Percentiles rank a stretch among this genome's conserved stretches.
Evolutionary conservation across 2,888 invertebrate genomes (phyloP).

Genomic region (Parthenolecanium corni): DNA sequence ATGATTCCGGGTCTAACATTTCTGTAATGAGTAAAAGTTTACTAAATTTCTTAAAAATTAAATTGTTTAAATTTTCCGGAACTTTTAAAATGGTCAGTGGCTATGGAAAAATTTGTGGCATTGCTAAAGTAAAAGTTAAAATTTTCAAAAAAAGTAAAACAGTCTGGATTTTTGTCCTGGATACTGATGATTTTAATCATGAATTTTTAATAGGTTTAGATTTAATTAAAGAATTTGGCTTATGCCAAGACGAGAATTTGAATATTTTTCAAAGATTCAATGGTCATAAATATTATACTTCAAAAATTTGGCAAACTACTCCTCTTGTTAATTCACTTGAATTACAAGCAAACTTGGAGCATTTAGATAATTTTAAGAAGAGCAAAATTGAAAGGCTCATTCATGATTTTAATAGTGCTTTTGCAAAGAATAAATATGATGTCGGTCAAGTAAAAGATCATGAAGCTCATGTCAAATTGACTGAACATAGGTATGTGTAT

Average conservation of each 20-base stretch:
- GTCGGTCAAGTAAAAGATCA: slow-evolving; percentile 1
- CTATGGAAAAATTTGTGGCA: not conserved
- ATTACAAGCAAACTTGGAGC: not conserved
- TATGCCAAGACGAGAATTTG: slow-evolving; percentile 1
- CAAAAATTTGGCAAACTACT: not conserved
- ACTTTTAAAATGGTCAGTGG: not conserved
- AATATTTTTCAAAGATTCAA: slow-evolving; percentile 25
- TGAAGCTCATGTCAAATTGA: slow-evolving; percentile 1
- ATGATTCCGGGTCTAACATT: slow-evolving; percentile 17
- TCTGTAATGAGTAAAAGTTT: slow-evolving; percentile 9
- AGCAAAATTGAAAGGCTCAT: not conserved
- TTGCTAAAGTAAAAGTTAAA: not conserved
- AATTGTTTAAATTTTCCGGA: not conserved
- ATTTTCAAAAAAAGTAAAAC: not conserved
- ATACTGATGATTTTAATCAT: not conserved
- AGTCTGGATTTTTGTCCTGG: not conserved
- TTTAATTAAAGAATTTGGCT: not conserved
- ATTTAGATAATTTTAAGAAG: not conserved
- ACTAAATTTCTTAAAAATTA: not conserved
- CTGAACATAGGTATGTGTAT: not conserved
- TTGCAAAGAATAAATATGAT: slow-evolving; percentile 16
- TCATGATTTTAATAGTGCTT: not conserved
- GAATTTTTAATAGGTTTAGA: not conserved
- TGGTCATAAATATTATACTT: not conserved
- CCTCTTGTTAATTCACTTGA: not conserved